phyloP scores from a whole-genome alignment of 2,113 vertebrate genomes.

The Nycticryphes semicollaris region DNA sequence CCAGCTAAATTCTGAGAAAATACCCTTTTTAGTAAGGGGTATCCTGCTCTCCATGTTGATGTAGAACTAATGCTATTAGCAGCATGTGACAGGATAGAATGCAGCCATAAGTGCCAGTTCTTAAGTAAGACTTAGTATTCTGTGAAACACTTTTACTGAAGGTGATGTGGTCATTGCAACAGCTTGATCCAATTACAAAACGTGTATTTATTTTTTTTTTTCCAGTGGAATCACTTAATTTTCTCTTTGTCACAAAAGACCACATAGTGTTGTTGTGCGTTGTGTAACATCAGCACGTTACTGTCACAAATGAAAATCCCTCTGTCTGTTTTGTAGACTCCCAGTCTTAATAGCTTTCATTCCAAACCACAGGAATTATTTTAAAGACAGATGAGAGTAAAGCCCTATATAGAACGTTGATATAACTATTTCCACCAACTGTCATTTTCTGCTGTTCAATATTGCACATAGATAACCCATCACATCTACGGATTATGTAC shows the following conservation, averaged over 20 bases:
- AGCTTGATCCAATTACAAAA: not conserved
- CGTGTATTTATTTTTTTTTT: not conserved
- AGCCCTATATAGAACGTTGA: not conserved
- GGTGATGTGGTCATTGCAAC: not conserved
- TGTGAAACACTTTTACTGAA: not conserved
- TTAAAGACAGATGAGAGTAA: not conserved
- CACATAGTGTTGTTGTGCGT: not conserved
- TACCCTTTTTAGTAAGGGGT: not conserved
- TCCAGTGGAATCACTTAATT: not conserved
- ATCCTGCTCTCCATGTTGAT: not conserved
- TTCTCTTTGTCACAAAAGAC: not conserved
- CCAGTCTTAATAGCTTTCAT: not conserved
- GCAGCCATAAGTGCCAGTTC: not conserved
- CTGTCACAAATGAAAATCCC: not conserved
- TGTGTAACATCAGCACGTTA: not conserved
- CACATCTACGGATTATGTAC: not conserved
- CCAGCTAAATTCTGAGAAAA: not conserved
- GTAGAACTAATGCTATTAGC: not conserved
- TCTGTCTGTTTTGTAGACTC: not conserved
- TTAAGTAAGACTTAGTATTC: not conserved
- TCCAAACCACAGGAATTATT: not conserved
- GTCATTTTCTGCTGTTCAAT: not conserved
- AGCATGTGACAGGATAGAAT: not conserved
- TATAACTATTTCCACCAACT: not conserved
- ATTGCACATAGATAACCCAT: not conserved